Evolutionary conservation across 2,888 invertebrate genomes (phyloP), one percentile per base, ranked within the genome.

Genomic region (Macroteleia sp.): DNA sequence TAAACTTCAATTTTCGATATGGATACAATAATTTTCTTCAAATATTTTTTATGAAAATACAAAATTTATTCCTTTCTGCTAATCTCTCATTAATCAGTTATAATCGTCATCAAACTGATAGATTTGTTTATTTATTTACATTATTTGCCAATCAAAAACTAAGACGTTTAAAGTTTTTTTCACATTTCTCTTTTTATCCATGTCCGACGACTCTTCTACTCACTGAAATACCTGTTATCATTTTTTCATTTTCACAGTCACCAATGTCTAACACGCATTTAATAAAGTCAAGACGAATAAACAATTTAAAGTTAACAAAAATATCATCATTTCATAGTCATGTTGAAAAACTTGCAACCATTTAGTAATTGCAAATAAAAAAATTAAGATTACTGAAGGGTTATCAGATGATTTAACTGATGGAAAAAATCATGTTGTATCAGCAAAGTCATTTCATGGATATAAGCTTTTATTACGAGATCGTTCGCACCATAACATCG

Each of bases 391-490:
- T 69, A 46, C 46, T 14, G 28, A 0, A 10, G 22, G 30, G 59
- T 41, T 54, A 70, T 73, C 52, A 41, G 50, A 74, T 73, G 52
- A 62, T 66, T 66, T 48, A 3, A 25, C 34, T 59, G 34, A 52
- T 59, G 19, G 28, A 41, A 67, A 71, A 79, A 74, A 78, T 70
- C 4, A 19, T 25, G 56, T 61, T 46, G 54, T 44, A 79, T 75
- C 66, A 59, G 66, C 48, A 44, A 17, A 69, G 73, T 74, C 70
- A 62, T 71, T 79, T 75, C 66, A 75, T 71, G 70, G 70, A 34
- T 78, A 71, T 70, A 66, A 59, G 64, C 48, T 46, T 59, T 74
- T 52, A 79, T 79, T 79, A 75, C 56, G 74, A 79, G 74, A 79
- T 79, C 66, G 70, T 75, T 79, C 69, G 42, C 70, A 61, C 75